Evolutionary conservation across 2,113 vertebrate genomes (phyloP), one percentile per base, ranked within the genome.

Genomic region (Epinephelus lanceolatus): DNA sequence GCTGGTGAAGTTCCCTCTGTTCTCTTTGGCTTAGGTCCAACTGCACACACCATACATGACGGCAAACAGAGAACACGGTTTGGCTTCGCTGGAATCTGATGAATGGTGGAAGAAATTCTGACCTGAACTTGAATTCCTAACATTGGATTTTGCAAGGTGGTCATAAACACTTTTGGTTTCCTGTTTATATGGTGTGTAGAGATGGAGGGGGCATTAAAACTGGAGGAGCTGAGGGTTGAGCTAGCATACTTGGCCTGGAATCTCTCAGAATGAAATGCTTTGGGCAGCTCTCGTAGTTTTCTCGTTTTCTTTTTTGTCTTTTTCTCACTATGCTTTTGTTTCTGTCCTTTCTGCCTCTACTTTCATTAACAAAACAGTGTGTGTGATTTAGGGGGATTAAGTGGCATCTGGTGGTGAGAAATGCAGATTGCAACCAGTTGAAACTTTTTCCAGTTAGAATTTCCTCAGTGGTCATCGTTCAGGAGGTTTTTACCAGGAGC

Each of bases 81-180:
- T 65, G 56, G 65, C 79, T 71, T 71, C 66, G 7, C 65, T 81
- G 85, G 86, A 87, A 90, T 91, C 68, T 77, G 71, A 92, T 79
- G 79, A 89, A 78, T 79, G 56, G 76, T 61, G 65, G 88, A 72
- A 55, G 47, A 76, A 88, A 88, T 84, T 84, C 51, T 72, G 86
- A 89, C 75, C 76, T 79, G 70, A 88, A 61, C 53, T 77, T 85
- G 15, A 83, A 83, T 83, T 86, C 72, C 68, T 69, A 30, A 63
- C 69, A 63, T 3, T 57, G 71, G 57, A 72, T 86, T 93, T 88
- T 81, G 80, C 66, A 81, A 88, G 76, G 67, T 85, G 87, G 78
- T 80, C 81, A 85, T 73, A 89, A 88, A 90, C 85, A 88, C 85
- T 81, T 93, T 89, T 83, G 85, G 78, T 88, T 91, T 94, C 90